Percentiles rank a stretch among this genome's conserved stretches.
These are phyloP conservation scores for Pinctada fucata DNA, from an alignment of 2,888 invertebrate genomes.

Conservation along the genomic window DNA sequence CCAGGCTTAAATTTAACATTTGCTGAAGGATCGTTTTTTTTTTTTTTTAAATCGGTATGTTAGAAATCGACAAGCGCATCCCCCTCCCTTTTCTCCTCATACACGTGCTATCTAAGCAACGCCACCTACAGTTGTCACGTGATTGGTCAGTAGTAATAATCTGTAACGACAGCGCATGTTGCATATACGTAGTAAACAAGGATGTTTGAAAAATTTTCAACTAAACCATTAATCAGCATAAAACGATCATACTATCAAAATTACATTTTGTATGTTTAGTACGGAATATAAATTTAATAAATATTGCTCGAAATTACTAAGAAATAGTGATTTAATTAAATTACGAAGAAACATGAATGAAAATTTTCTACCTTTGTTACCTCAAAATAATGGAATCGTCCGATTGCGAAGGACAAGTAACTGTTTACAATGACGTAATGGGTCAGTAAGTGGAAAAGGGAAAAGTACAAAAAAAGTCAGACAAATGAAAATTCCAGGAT, in stretches of 20 bases:
- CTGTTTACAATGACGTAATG: slow-evolving; percentile 62
- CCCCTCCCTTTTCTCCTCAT: too few species aligned
- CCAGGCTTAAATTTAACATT: too few species aligned
- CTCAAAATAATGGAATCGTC: slow-evolving; percentile 40
- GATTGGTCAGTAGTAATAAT: slow-evolving; percentile 55
- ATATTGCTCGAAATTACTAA: too few species aligned
- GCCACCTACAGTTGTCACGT: slow-evolving; percentile 38
- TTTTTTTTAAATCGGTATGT: too few species aligned
- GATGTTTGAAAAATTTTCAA: not conserved
- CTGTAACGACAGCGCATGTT: slow-evolving; percentile 36
- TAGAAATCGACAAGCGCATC: too few species aligned
- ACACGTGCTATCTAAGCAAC: too few species aligned
- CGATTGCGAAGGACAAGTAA: slow-evolving; percentile 55
- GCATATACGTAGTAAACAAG: slow-evolving; percentile 24
- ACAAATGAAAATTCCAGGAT: slow-evolving; percentile 38
- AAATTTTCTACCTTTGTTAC: slow-evolving; percentile 8
- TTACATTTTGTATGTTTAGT: too few species aligned
- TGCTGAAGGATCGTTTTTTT: too few species aligned
- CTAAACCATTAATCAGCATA: not conserved
- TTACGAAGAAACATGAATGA: not conserved
- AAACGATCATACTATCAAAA: not conserved
- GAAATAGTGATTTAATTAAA: not conserved
- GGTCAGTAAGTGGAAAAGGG: slow-evolving; percentile 45
- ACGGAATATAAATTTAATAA: too few species aligned
- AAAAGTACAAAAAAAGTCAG: slow-evolving; percentile 27